A percentile compares a stretch with the other conserved stretches of the same genome.
Conservation (phyloP, 2,113 vertebrate species). For the Bubo blakistoni region DNA sequence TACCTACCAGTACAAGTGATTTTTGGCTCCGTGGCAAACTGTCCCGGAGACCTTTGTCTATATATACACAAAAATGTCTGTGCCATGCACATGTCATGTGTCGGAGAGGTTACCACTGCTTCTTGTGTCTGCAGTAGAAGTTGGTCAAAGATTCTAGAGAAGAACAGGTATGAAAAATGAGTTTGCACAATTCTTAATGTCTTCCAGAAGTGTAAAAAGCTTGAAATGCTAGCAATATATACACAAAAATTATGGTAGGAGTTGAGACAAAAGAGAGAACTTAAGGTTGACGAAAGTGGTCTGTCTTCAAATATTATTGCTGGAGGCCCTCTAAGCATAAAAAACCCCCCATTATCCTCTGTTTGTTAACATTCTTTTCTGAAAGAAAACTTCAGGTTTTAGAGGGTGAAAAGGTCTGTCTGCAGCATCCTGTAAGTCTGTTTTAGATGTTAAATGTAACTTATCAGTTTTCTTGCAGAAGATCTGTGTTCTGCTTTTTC, state of each 20-base stretch:
- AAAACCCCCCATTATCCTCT: neutral
- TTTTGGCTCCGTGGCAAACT: neutral
- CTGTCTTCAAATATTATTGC: neutral
- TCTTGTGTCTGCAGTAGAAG: neutral
- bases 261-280: neutral
- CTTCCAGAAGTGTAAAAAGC: neutral
- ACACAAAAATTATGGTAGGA: neutral
- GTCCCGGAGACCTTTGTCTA: neutral
- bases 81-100: neutral
- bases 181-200: neutral
- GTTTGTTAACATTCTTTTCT: neutral
- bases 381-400: neutral
- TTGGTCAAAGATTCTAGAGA: neutral
- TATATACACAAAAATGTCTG: neutral
- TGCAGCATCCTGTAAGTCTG: neutral
- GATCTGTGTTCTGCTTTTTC: neutral
- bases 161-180: neutral
- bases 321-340: neutral
- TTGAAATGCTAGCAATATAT: neutral
- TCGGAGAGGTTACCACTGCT: neutral
- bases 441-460: neutral
- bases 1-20: neutral
- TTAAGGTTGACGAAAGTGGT: neutral
- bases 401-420: accelerated
- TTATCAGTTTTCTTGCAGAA: neutral